phyloP scores from a whole-genome alignment of 2,113 vertebrate species.

The Apeltes quadracus region DNA sequence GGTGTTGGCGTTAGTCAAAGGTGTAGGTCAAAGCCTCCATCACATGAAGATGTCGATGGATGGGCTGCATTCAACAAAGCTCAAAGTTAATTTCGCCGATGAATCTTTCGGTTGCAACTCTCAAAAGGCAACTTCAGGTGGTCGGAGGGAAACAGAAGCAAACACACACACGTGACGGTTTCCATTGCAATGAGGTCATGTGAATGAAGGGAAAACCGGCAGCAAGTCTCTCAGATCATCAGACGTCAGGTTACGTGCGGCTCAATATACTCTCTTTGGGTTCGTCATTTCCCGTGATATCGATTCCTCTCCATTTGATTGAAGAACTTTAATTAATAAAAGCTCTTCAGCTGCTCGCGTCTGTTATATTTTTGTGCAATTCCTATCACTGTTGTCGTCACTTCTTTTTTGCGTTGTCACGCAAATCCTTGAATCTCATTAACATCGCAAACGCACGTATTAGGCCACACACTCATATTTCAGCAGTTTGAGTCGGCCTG shows the following conservation, averaged over 20 bases:
- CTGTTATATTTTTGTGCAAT: conserved; percentile 13
- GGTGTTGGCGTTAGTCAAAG: no score
- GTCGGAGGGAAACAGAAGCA: conserved; percentile 42
- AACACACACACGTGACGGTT: conserved; percentile 62
- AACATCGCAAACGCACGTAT: not conserved
- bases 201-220: conserved; percentile 56
- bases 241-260: conserved; percentile 67
- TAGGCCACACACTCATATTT: conserved; percentile 7
- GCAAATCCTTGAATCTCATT: conserved; percentile 5
- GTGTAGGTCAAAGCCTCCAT: no score
- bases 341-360: no score
- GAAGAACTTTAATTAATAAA: no score
- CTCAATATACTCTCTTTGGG: conserved; percentile 64
- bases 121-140: conserved; percentile 21
- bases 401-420: not conserved
- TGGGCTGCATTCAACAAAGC: conserved; percentile 21
- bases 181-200: conserved; percentile 63
- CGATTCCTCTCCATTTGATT: conserved; percentile 50
- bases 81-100: conserved; percentile 38
- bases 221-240: conserved; percentile 62
- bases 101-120: conserved; percentile 39
- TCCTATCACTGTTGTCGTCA: conserved; percentile 21
- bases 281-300: conserved; percentile 68
- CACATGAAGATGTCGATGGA: no score
- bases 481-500: conserved; percentile 14